Conservation (phyloP, 2,797 vertebrate genomes). For the Coracias cyanogaster region DNA sequence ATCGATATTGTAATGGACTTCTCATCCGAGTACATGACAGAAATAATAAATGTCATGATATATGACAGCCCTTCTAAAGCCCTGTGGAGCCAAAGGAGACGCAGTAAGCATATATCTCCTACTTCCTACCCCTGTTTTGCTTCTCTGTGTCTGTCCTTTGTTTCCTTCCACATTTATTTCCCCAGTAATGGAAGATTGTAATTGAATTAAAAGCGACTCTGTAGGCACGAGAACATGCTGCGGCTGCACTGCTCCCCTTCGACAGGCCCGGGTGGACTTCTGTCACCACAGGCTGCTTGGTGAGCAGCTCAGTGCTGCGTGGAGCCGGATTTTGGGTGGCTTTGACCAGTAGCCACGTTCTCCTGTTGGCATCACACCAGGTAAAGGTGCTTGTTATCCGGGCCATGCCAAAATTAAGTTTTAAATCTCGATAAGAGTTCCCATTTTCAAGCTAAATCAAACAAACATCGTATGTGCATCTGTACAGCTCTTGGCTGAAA, state of each 20-base stretch:
- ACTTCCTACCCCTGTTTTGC: conserved; percentile 26
- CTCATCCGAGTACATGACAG: conserved; percentile 9
- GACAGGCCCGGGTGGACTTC: neutral
- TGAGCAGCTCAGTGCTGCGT: neutral
- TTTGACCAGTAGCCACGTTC: neutral
- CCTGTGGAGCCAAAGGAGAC: neutral
- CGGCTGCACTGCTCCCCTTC: neutral
- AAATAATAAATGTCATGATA: conserved; percentile 56
- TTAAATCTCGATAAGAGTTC: neutral
- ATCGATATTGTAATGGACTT: conserved; percentile 60
- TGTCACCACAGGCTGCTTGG: neutral
- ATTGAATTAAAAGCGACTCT: conserved; percentile 43
- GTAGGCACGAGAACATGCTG: neutral
- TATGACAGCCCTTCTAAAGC: conserved; percentile 43
- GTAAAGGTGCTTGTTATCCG: accelerated
- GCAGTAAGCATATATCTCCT: conserved; percentile 7
- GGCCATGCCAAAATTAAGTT: neutral
- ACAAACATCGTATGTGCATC: neutral
- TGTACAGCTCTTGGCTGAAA: neutral
- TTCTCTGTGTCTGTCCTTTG: conserved; percentile 26
- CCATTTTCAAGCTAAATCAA: neutral
- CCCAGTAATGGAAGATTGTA: conserved; percentile 34
- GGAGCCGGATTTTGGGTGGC: neutral
- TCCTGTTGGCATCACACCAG: neutral
- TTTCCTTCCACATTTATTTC: conserved; percentile 67